These are phyloP conservation scores for Poeciliopsis gracilis DNA, from an alignment of 2,797 vertebrate genomes.

Conservation along the genomic window DNA sequence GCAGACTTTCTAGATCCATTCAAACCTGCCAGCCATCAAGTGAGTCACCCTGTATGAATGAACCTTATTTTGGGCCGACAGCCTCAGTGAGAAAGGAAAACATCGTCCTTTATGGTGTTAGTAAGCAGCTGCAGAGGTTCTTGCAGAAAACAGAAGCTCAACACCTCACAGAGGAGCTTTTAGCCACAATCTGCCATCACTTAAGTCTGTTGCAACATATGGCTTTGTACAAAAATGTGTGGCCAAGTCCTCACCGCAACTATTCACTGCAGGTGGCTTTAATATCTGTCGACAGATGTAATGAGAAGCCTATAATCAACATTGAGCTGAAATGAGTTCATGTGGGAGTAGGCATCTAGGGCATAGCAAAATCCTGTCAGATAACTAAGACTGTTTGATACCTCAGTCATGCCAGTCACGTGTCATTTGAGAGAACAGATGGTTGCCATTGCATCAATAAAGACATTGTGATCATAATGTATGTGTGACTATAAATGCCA, in stretches of 20 bases:
- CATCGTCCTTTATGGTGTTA: neutral
- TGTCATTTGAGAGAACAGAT: constrained; percentile 14
- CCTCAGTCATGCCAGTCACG: neutral
- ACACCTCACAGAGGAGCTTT: constrained; percentile 8
- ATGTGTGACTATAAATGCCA: neutral
- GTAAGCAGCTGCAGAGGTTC: neutral
- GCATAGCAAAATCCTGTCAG: constrained; percentile 21
- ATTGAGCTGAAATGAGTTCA: constrained; percentile 18
- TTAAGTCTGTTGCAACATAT: constrained; percentile 2
- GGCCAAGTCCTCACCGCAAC: constrained; percentile 29
- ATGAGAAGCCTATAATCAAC: constrained; percentile 1
- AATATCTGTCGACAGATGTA: constrained; percentile 23
- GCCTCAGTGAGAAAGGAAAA: neutral
- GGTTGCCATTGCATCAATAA: neutral
- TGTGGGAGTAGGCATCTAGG: neutral
- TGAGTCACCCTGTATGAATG: neutral
- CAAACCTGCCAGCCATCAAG: neutral
- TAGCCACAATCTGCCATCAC: constrained; percentile 3
- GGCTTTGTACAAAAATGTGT: constrained; percentile 35
- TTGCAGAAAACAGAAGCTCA: neutral
- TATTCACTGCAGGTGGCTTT: constrained; percentile 17
- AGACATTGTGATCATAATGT: neutral
- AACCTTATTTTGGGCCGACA: neutral
- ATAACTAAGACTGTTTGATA: constrained; percentile 7
- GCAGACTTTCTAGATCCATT: neutral